Conservation (phyloP, 2,888 invertebrate genomes). For the Dolomedes plantarius region DNA sequence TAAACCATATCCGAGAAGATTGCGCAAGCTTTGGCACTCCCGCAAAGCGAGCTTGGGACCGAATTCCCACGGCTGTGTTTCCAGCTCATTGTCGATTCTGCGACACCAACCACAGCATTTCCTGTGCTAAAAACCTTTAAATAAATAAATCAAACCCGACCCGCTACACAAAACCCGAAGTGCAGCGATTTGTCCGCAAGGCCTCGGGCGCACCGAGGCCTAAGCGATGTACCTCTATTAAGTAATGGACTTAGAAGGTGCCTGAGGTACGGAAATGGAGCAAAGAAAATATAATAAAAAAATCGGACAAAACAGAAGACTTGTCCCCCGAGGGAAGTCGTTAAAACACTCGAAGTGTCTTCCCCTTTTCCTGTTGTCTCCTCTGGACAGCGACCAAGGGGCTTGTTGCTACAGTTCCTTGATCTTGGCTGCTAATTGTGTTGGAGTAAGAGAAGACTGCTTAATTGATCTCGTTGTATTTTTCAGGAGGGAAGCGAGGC, state of each 20-base stretch:
- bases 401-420: not conserved
- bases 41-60: too few relatives aligned
- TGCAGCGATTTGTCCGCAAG: not conserved
- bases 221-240: slow-evolving; percentile 20
- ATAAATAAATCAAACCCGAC: slow-evolving; percentile 3
- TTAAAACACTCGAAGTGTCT: slow-evolving; percentile 21
- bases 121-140: not conserved
- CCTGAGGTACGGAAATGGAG: slow-evolving; percentile 51
- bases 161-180: not conserved
- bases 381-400: not conserved
- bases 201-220: not conserved
- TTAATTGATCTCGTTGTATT: not conserved
- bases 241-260: slow-evolving; percentile 5
- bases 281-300: not conserved
- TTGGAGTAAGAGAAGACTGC: not conserved
- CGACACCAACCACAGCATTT: not conserved
- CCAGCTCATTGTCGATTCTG: not conserved
- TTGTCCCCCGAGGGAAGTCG: slow-evolving; percentile 18
- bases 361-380: slow-evolving; percentile 41
- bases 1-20: too few relatives aligned
- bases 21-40: too few relatives aligned
- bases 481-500: too few relatives aligned
- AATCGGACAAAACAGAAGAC: not conserved
- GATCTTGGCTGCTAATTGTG: slow-evolving; percentile 4
- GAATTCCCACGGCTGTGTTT: not conserved